These are phyloP conservation scores for Gambusia holbrooki DNA, from an alignment of 2,113 vertebrate genomes.

Conservation along the genomic window DNA sequence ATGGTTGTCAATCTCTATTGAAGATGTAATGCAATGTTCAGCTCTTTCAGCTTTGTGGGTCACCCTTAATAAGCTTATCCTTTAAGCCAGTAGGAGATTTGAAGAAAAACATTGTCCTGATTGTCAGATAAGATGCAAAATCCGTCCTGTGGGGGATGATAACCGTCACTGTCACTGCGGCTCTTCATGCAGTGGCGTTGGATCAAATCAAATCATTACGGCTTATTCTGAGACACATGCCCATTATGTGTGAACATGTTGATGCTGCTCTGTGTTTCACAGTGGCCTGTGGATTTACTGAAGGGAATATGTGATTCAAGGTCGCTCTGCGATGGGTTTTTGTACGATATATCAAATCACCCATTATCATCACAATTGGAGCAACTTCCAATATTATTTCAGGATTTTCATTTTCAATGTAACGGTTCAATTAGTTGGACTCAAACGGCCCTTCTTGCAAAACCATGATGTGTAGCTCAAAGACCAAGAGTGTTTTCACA, in stretches of 20 bases:
- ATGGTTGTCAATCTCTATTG: constrained; percentile 49
- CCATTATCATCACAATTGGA: too few relatives aligned
- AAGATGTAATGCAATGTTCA: constrained; percentile 63
- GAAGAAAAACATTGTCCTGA: constrained; percentile 68
- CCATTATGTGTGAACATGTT: constrained; percentile 20
- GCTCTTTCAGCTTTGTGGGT: constrained; percentile 60
- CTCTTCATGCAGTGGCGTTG: constrained; percentile 30
- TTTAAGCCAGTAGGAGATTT: constrained; percentile 70
- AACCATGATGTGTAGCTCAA: too few relatives aligned
- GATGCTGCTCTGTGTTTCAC: not conserved
- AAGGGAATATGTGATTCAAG: not conserved
- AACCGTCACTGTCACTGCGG: constrained; percentile 62
- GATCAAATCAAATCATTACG: constrained; percentile 61
- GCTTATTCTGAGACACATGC: constrained; percentile 6
- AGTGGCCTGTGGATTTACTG: not conserved
- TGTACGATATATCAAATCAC: too few relatives aligned
- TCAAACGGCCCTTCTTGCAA: too few relatives aligned
- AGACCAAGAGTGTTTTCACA: too few relatives aligned
- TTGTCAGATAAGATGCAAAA: constrained; percentile 72
- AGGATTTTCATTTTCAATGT: too few relatives aligned
- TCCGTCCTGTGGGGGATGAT: constrained; percentile 53
- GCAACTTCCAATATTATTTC: too few relatives aligned
- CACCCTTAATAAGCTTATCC: constrained; percentile 71
- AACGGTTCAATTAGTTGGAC: too few relatives aligned
- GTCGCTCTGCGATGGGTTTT: too few relatives aligned